Conservation (phyloP, 2,888 invertebrate species). For the Neoascia interrupta region DNA sequence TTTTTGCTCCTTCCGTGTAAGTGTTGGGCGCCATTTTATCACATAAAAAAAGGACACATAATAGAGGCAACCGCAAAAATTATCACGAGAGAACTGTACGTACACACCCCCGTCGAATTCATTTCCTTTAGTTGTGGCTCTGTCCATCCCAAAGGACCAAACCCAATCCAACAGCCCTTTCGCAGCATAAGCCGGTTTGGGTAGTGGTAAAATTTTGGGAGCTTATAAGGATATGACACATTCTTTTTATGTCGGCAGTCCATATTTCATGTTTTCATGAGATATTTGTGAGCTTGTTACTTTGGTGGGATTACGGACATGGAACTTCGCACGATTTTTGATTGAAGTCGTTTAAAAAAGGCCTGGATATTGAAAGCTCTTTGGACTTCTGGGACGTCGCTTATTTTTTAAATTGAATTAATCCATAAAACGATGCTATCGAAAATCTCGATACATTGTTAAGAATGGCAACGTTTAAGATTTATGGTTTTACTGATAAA, state of each 20-base stretch:
- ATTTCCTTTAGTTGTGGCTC: slow-evolving; percentile 24
- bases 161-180: not conserved
- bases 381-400: slow-evolving; percentile 14
- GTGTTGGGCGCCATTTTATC: slow-evolving; percentile 41
- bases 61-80: slow-evolving; percentile 54
- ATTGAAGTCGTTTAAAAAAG: slow-evolving; percentile 23
- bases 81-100: slow-evolving; percentile 42
- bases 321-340: slow-evolving; percentile 35
- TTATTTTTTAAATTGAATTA: slow-evolving; percentile 49
- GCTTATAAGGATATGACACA: slow-evolving; percentile 43
- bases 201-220: slow-evolving; percentile 4
- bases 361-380: not conserved
- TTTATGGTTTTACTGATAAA: no score
- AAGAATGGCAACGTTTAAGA: no score
- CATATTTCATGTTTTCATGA: slow-evolving; percentile 37
- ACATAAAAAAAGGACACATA: slow-evolving; percentile 39
- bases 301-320: slow-evolving; percentile 29
- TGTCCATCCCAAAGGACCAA: not conserved
- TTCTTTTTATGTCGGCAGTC: slow-evolving; percentile 45
- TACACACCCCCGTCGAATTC: slow-evolving; percentile 6
- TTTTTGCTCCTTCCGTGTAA: slow-evolving; percentile 12
- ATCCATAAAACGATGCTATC: no score
- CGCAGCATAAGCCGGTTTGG: not conserved
- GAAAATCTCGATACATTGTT: no score
- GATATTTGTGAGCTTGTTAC: slow-evolving; percentile 13